Conservation (phyloP, 2,113 vertebrate species). For the Centrocercus urophasianus region DNA sequence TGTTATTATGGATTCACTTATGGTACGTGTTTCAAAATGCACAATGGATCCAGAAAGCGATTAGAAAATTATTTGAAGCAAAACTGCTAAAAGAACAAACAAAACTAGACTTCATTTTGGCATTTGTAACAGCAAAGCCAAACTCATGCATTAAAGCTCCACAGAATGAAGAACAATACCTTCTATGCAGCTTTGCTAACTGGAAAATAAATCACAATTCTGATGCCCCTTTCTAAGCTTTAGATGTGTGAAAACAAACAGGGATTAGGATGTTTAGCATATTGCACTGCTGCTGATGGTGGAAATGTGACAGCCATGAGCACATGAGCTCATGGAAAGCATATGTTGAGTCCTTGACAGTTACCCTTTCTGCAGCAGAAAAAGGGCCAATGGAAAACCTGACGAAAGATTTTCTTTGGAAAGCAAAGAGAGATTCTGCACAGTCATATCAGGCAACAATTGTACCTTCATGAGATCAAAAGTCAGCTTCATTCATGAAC, state of each 20-base stretch:
- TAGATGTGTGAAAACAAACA: neutral
- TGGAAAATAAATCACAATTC: neutral
- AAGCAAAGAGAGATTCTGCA: neutral
- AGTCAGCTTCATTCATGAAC: neutral
- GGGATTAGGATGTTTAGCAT: neutral
- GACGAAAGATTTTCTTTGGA: neutral
- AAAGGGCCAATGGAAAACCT: neutral
- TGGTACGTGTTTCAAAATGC: neutral
- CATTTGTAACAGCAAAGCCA: neutral
- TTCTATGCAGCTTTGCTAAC: neutral
- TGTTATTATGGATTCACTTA: neutral
- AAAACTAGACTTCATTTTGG: neutral
- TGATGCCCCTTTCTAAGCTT: neutral
- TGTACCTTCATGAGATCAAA: neutral
- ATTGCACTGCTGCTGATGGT: neutral
- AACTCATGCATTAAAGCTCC: neutral
- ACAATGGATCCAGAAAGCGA: neutral
- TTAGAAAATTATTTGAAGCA: neutral
- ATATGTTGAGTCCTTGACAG: neutral
- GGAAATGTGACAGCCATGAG: neutral
- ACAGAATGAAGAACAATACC: constrained; percentile 13
- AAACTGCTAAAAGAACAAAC: neutral
- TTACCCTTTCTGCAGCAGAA: neutral
- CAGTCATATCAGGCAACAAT: neutral
- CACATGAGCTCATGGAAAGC: neutral